A percentile compares a stretch with the other conserved stretches of the same genome.
These are phyloP conservation scores for Torymus auratus DNA, from an alignment of 2,888 invertebrate species.

Conservation along the genomic window DNA sequence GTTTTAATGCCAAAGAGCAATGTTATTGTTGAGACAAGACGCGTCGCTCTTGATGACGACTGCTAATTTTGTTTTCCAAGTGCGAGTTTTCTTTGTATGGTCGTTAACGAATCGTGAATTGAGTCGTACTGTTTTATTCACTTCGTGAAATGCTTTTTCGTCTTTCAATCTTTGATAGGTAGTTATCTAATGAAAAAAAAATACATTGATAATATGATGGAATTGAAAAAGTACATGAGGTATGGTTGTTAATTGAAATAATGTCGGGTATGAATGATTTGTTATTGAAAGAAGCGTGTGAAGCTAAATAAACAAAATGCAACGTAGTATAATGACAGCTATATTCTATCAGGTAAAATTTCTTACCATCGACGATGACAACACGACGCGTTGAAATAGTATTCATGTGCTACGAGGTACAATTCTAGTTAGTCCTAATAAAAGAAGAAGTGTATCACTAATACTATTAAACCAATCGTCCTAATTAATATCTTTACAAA, in stretches of 20 bases:
- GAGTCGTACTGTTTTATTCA: constrained; percentile 30
- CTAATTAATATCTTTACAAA: constrained; percentile 30
- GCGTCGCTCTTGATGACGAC: constrained; percentile 15
- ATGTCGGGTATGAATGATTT: constrained; percentile 50
- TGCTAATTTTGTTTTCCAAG: constrained; percentile 39
- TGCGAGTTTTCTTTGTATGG: constrained; percentile 32
- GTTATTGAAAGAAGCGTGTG: constrained; percentile 33
- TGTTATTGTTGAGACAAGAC: constrained; percentile 47
- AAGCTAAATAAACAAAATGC: constrained; percentile 36
- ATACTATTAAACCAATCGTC: constrained; percentile 17
- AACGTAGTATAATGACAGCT: constrained; percentile 32
- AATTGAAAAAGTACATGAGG: constrained; percentile 55
- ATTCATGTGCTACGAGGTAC: constrained; percentile 40
- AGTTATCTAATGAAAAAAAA: constrained; percentile 36
- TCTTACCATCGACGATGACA: constrained; percentile 4
- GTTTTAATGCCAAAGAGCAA: constrained; percentile 54
- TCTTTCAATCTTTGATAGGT: constrained; percentile 36
- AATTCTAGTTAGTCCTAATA: constrained; percentile 40
- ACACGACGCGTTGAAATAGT: constrained; percentile 35
- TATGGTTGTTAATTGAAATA: constrained; percentile 49
- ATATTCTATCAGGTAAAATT: constrained; percentile 31
- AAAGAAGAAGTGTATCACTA: constrained; percentile 31
- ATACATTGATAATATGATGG: constrained; percentile 41
- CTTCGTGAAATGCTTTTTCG: constrained; percentile 36
- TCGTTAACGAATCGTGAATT: constrained; percentile 35